Percentiles rank a stretch among this genome's conserved stretches.
These are phyloP conservation scores for Timema cristinae DNA, from an alignment of 2,888 invertebrate genomes.

Conservation along the genomic window DNA sequence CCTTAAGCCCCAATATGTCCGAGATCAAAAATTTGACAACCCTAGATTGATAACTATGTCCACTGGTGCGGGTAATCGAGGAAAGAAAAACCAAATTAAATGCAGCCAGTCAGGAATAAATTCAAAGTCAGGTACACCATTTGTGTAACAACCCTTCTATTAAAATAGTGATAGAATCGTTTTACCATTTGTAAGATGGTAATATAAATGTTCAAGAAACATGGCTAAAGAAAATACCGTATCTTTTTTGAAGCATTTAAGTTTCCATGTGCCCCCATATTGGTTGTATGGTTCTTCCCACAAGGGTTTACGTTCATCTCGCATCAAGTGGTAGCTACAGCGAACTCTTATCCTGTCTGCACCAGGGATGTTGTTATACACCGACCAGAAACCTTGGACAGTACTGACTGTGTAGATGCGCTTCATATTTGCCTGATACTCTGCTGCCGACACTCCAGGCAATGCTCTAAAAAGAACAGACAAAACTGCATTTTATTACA, in stretches of 20 bases:
- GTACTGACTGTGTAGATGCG: slow-evolving; percentile 56
- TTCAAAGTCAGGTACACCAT: no score
- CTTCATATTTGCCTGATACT: slow-evolving; percentile 54
- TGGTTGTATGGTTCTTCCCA: slow-evolving; percentile 57
- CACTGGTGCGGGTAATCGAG: no score
- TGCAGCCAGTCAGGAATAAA: no score
- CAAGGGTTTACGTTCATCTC: slow-evolving; percentile 52
- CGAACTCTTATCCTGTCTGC: slow-evolving; percentile 44
- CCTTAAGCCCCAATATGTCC: no score
- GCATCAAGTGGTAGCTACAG: slow-evolving; percentile 54
- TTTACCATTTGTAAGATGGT: no score
- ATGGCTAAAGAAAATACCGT: slow-evolving; percentile 43
- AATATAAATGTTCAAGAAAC: no score
- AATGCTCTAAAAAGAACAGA: slow-evolving; percentile 46
- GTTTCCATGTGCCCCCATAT: slow-evolving; percentile 56
- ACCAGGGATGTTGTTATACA: slow-evolving; percentile 52
- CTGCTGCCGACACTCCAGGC: slow-evolving; percentile 52
- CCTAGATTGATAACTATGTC: no score
- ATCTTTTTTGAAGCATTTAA: slow-evolving; percentile 53
- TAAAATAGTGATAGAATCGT: no score
- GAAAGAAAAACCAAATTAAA: no score
- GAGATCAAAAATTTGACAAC: no score
- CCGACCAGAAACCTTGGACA: slow-evolving; percentile 59
- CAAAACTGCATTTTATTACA: background rate
- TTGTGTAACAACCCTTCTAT: no score